Conservation (phyloP, 37 sponge, comb jelly and placozoan species). For the Chondrosia reniformis region DNA sequence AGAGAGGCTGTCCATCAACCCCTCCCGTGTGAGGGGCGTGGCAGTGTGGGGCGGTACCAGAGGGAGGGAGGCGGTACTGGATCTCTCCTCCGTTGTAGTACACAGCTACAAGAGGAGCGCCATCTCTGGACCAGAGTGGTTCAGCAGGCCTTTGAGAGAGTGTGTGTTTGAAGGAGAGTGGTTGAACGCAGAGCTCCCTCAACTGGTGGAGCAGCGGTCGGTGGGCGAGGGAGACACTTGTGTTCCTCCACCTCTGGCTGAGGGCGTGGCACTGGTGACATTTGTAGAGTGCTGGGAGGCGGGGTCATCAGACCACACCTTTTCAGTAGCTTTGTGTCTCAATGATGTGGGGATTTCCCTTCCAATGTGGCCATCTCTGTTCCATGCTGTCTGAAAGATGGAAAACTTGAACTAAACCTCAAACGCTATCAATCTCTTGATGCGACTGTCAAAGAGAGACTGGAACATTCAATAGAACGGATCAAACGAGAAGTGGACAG, state of each 20-base stretch:
- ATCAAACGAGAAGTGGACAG: no score
- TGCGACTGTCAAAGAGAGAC: no score
- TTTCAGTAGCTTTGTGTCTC: conserved; percentile 42
- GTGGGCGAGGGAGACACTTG: background rate
- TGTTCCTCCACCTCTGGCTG: conserved; percentile 9
- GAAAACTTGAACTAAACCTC: no score
- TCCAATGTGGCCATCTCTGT: conserved; percentile 22
- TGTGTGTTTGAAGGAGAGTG: conserved; percentile 59
- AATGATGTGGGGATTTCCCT: no score
- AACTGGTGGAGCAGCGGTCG: background rate
- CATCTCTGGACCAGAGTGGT: conserved; percentile 60
- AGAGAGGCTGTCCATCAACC: conserved; percentile 28
- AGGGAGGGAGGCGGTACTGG: background rate
- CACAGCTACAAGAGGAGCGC: conserved; percentile 32
- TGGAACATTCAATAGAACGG: no score
- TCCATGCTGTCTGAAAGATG: conserved; percentile 16
- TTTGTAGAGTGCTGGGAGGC: conserved; percentile 22
- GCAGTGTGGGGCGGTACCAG: conserved; percentile 27
- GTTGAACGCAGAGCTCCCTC: conserved; percentile 23
- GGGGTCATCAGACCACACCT: background rate
- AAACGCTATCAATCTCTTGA: no score
- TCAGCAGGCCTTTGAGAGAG: conserved; percentile 32
- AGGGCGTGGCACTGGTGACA: conserved; percentile 29
- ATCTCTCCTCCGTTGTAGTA: conserved; percentile 8
- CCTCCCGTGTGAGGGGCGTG: conserved; percentile 32